A percentile compares a stretch with the other conserved stretches of the same genome.
These are phyloP conservation scores for Diplodus puntazzo DNA, from an alignment of 2,797 vertebrate species.

Conservation along the genomic window DNA sequence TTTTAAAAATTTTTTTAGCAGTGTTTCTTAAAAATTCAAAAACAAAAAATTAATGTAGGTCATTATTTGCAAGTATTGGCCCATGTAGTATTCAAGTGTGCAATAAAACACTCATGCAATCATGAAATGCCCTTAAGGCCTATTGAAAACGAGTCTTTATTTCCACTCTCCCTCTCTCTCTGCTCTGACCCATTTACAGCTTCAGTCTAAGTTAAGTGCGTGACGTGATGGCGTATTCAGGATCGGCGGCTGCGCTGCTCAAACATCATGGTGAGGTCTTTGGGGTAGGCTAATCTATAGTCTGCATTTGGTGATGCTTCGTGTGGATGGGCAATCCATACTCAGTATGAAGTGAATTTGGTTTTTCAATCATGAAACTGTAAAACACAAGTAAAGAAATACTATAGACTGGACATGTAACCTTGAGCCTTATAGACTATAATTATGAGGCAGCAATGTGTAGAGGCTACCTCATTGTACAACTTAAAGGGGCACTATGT, in stretches of 20 bases:
- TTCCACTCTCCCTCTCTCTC: constrained; percentile 18
- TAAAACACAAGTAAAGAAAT: neutral
- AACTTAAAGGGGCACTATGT: too few relatives aligned
- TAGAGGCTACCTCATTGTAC: too few relatives aligned
- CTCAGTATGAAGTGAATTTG: neutral
- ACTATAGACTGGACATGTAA: too few relatives aligned
- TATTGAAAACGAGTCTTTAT: constrained; percentile 49
- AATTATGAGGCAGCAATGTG: too few relatives aligned
- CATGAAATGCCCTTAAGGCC: constrained; percentile 48
- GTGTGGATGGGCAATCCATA: neutral
- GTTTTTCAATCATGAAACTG: neutral
- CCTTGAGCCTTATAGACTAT: too few relatives aligned
- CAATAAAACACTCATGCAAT: constrained; percentile 49
- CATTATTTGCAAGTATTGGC: constrained; percentile 29
- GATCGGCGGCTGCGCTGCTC: neutral
- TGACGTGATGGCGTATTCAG: constrained; percentile 41
- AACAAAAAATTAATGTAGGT: constrained; percentile 23
- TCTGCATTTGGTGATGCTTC: neutral
- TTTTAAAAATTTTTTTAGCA: neutral
- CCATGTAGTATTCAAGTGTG: constrained; percentile 18
- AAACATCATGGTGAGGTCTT: constrained; percentile 15
- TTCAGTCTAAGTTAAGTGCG: constrained; percentile 56
- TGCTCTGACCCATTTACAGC: constrained; percentile 75
- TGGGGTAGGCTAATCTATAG: neutral
- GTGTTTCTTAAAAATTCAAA: neutral